These are phyloP conservation scores for Meloidogyne floridensis DNA, from an alignment of 1,140 invertebrate genomes.

Conservation along the genomic window DNA sequence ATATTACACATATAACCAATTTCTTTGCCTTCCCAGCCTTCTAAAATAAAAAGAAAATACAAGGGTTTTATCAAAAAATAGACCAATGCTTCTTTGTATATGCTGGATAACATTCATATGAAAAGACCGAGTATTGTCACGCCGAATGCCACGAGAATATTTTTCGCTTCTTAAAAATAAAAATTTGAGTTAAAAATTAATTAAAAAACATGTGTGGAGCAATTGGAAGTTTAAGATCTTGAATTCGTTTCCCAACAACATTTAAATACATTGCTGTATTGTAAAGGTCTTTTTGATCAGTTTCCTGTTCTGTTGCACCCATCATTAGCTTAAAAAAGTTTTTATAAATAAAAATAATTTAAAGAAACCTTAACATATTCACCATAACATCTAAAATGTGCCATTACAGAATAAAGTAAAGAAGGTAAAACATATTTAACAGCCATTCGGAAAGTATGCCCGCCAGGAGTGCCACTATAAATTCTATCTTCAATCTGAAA, in stretches of 20 bases:
- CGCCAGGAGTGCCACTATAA: slow-evolving; percentile 73
- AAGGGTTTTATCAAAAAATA: not conserved
- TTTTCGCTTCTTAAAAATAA: slow-evolving; percentile 17
- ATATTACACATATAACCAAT: slow-evolving; percentile 92
- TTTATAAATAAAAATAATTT: slow-evolving; percentile 22
- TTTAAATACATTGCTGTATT: slow-evolving; percentile 46
- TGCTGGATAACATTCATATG: slow-evolving; percentile 75
- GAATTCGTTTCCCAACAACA: slow-evolving; percentile 38
- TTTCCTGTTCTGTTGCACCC: slow-evolving; percentile 37
- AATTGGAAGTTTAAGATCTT: slow-evolving; percentile 36
- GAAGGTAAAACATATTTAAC: slow-evolving; percentile 96
- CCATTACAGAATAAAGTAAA: slow-evolving; percentile 85
- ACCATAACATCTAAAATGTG: slow-evolving; percentile 93
- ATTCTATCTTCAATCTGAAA: slow-evolving; percentile 58
- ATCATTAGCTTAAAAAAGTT: slow-evolving; percentile 46
- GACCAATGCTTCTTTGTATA: slow-evolving; percentile 78
- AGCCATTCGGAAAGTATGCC: slow-evolving; percentile 88
- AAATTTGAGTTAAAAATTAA: not conserved
- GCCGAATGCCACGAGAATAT: slow-evolving; percentile 29
- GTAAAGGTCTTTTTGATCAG: slow-evolving; percentile 52
- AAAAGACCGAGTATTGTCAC: slow-evolving; percentile 42
- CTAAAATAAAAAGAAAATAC: slow-evolving; percentile 65
- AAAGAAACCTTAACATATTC: slow-evolving; percentile 82
- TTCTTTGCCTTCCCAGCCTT: slow-evolving; percentile 91
- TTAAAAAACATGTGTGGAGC: slow-evolving; percentile 36